Base-by-base conservation (phyloP, 2,888 invertebrate species). In the Tridacna crocea region DNA sequence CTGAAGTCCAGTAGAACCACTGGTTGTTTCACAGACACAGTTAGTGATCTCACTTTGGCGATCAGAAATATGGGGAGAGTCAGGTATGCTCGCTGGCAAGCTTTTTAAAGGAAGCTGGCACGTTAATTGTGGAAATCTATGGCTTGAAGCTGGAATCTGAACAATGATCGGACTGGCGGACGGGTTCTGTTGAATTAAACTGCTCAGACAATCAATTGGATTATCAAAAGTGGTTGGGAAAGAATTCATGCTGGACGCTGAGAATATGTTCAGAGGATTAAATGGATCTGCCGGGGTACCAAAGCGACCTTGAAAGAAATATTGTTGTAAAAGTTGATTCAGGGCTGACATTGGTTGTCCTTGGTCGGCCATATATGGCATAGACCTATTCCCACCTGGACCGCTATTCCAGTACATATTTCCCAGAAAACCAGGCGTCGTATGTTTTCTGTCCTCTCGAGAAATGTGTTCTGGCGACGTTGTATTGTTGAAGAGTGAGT, bases 181-280 rank as follows among this genome's bases (percentile, higher is more conserved):
- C 12, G n/a, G n/a, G n/a, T 27, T 27, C 19, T 24, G 47, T 27
- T 68, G 68, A 19, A 68, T 47, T 47, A 68, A 27, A 46, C 68
- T 47, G 12, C 10, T 27, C n/a, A 68, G 36, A n/a, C 46, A 36
- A n/a, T 27, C 68, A 15, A 68, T 22, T 46, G 46, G 26, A 27
- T 63, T 63, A 22, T 63, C 63, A 8, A 63, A 22, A n/a, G 1
- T 12, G 2, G 36, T 46, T 68, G 68, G 10, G n/a, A n/a, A 68
- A 12, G 68, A 47, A 27, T 68, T 68, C 4, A 27, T n/a, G n/a
- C 3, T n/a, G 27, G 68, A 12, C n/a, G 46, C n/a, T 17, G 68
- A 27, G 47, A 68, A 68, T 8, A 68, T 46, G 47, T 68, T 68
- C n/a, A 68, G 47, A 12, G 68, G 68, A 47, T 68, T 68, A 12